Percentiles rank a stretch among this genome's conserved stretches.
These are phyloP conservation scores for Callocephalon fimbriatum DNA, from an alignment of 2,113 vertebrate genomes.

Conservation along the genomic window DNA sequence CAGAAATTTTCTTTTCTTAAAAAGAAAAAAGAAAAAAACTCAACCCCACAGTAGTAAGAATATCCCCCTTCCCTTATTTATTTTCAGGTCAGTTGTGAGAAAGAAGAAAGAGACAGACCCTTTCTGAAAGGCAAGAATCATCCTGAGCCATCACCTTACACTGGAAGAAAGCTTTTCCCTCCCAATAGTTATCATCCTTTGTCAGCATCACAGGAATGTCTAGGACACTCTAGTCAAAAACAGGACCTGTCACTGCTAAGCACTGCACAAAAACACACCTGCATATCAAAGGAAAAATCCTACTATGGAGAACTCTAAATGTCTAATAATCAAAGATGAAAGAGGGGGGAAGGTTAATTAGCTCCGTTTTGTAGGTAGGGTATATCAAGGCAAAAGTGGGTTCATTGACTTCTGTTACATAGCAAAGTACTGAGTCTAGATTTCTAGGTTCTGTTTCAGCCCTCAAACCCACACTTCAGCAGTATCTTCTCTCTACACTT, in stretches of 20 bases:
- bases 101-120: neutral
- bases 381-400: neutral
- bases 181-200: neutral
- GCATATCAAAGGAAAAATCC: neutral
- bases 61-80: constrained; percentile 40
- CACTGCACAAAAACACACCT: neutral
- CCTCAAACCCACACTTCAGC: neutral
- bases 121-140: constrained; percentile 19
- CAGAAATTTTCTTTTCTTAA: neutral
- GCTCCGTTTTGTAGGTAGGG: neutral
- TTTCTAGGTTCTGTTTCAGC: neutral
- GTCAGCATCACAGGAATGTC: neutral
- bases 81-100: constrained; percentile 47
- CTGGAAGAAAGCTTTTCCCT: neutral
- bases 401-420: neutral
- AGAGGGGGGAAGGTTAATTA: neutral
- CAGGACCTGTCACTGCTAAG: neutral
- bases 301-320: neutral
- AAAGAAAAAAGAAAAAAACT: neutral
- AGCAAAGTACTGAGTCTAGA: neutral
- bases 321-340: neutral
- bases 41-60: neutral
- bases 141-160: neutral
- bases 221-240: neutral
- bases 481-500: neutral